Base-by-base conservation (phyloP, 2,797 vertebrate species). In the Cynodonichthys magdalenae region DNA sequence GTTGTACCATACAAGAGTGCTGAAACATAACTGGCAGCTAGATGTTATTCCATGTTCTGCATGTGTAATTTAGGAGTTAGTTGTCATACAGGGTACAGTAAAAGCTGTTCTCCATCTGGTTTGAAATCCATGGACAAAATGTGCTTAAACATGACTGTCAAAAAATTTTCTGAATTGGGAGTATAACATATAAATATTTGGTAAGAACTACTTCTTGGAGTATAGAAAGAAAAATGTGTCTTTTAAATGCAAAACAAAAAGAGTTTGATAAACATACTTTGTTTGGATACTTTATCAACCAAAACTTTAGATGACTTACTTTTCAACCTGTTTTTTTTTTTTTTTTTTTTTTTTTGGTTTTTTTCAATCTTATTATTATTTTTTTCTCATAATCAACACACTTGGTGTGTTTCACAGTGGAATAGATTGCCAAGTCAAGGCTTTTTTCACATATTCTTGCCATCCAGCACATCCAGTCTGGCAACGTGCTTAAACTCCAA, bases 301-400 rank as follows among this genome's bases (percentile, higher is more conserved):
- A 27, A 53, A 69, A 69, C 63, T 75, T 75, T 63, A 71, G 76
- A 75, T 59, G 59, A 63, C 74, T 85, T 63, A 68, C 52, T 84
- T 81, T 79, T 79, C 66, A 5, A 53, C 80, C 59, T 24, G 24
- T 2, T 24, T 24, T 24, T 24, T 29, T 29, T 29, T 3, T 29
- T 3, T 29, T 3, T 29, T 34, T 34, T 8, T 34, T 9, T 64
- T 53, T 69, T 88, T 82, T 80, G 61, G 80, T 77, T 84, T 71
- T 69, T 63, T 70, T 84, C 79, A 83, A n/a, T 85, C 75, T 60
- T 53, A 77, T 75, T 80, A 69, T 42, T 79, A 69, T 42, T 44
- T 79, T 75, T 73, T 78, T 69, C 69, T 75, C 34, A 64, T 74
- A 71, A 86, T 86, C 76, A 71, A 67, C 68, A 77, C 31, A 69